Conservation (phyloP, 2,888 invertebrate genomes). For the Sabatieria punctata region DNA sequence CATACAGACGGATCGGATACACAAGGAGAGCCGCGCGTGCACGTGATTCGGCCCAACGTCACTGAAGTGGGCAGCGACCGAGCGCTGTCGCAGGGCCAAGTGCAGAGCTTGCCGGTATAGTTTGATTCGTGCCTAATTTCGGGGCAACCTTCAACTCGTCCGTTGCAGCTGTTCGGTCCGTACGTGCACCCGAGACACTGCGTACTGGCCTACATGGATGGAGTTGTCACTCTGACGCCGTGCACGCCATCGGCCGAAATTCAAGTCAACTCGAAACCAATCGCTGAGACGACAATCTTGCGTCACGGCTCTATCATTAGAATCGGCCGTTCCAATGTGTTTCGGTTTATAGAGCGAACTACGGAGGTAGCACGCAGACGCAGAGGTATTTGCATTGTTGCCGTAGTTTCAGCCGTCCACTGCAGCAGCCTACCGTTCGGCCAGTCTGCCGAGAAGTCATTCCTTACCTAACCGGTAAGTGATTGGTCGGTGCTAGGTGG, state of each 20-base stretch:
- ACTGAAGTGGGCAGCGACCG: slow-evolving; percentile 57
- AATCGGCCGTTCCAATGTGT: slow-evolving; percentile 38
- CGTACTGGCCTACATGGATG: slow-evolving; percentile 72
- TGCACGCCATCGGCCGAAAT: slow-evolving; percentile 80
- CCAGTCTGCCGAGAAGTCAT: background rate
- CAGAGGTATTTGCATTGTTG: too few species aligned
- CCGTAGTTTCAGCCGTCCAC: background rate
- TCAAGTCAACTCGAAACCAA: slow-evolving; percentile 77
- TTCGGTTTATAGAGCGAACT: slow-evolving; percentile 36
- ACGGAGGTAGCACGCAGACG: background rate
- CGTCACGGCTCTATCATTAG: slow-evolving; percentile 37
- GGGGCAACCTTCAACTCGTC: background rate
- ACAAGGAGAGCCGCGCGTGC: slow-evolving; percentile 29
- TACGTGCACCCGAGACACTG: slow-evolving; percentile 86
- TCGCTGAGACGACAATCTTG: slow-evolving; percentile 75
- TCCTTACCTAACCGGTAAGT: slow-evolving; percentile 2
- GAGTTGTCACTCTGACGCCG: slow-evolving; percentile 81
- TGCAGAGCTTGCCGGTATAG: slow-evolving; percentile 1
- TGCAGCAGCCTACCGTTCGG: background rate
- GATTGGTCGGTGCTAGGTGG: too few species aligned
- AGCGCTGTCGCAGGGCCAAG: slow-evolving; percentile 26
- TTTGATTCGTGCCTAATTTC: background rate
- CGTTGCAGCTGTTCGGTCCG: slow-evolving; percentile 52
- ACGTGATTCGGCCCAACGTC: slow-evolving; percentile 45
- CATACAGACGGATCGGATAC: background rate